These are phyloP conservation scores for Cuculus canorus DNA, from an alignment of 2,797 vertebrate species.

Conservation along the genomic window DNA sequence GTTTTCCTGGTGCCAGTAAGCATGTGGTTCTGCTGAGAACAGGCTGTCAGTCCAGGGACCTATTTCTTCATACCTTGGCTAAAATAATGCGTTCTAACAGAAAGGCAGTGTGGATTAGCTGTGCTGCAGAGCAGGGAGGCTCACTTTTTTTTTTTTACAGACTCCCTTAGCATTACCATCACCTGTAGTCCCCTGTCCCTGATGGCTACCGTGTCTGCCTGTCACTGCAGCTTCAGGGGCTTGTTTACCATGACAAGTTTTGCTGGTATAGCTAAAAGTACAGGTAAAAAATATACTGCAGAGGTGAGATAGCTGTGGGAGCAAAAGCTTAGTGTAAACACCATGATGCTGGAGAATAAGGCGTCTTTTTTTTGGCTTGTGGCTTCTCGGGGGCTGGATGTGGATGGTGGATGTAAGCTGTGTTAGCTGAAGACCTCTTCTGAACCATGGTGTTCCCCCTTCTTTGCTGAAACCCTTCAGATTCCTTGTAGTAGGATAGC, in stretches of 20 bases:
- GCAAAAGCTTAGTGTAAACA: neutral
- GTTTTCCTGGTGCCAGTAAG: constrained; percentile 16
- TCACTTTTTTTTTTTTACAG: neutral
- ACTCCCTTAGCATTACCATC: neutral
- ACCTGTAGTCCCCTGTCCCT: neutral
- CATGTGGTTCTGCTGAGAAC: neutral
- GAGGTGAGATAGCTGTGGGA: neutral
- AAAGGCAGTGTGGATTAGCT: neutral
- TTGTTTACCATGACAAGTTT: neutral
- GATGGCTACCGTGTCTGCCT: neutral
- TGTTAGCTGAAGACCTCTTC: neutral
- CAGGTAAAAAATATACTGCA: neutral
- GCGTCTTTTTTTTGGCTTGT: neutral
- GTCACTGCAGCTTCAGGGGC: neutral
- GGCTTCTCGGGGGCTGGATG: neutral
- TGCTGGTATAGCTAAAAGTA: neutral
- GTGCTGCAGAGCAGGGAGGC: neutral
- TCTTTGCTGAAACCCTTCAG: neutral
- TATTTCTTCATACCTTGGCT: constrained; percentile 5
- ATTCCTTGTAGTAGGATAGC: neutral
- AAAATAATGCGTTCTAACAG: neutral
- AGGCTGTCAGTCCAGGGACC: neutral
- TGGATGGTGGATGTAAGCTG: neutral
- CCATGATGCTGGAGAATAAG: rapidly evolving
- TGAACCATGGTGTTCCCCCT: neutral